Evolutionary conservation across 2,888 invertebrate genomes (phyloP), one percentile per base, ranked within the genome.

Genomic region (Anthoptus insignis): DNA sequence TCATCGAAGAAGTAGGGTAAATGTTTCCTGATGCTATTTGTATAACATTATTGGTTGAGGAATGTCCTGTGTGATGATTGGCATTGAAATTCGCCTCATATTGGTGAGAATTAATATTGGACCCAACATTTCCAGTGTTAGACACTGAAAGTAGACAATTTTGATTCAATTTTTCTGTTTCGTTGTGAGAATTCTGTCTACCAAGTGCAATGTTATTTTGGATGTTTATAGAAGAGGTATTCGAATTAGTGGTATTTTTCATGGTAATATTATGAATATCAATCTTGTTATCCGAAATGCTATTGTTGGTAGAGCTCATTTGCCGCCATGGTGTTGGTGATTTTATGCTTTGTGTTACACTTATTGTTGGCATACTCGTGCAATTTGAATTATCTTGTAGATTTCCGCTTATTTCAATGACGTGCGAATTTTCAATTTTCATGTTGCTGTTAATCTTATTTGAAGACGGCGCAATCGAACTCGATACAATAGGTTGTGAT

Each of bases 241-340:
- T 88, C 21, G 71, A 66, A 4, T 83, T 75, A 58, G 82, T 79
- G 65, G 77, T 84, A 11, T 86, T 78, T 73, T 91, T 92, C 19
- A 85, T 77, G 0, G 81, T 76, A 74, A 88, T 84, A 72, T 85
- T 89, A 73, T 88, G 91, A 50, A 91, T 69, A 63, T 93, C 91
- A 5, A 86, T 75, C 74, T 91, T 91, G 64, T 83, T 86, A 29
- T 93, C 92, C 37, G 57, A 32, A 24, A 76, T 82, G 37, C 76
- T 68, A 64, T 74, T 80, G 3, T 77, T 84, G 16, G 80, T 72
- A 34, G 84, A 77, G 69, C 70, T 83, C 11, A 89, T 77, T 81
- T 91, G 90, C 60, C 91, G 82, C 93, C 93, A 93, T 0, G 93
- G 93, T 0, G 93, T 93, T 4, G 93, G 93, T 7, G 92, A 90